Percentiles rank a stretch among this genome's conserved stretches.
Conservation (phyloP, 2,113 vertebrate species). For the Eublepharis macularius region DNA sequence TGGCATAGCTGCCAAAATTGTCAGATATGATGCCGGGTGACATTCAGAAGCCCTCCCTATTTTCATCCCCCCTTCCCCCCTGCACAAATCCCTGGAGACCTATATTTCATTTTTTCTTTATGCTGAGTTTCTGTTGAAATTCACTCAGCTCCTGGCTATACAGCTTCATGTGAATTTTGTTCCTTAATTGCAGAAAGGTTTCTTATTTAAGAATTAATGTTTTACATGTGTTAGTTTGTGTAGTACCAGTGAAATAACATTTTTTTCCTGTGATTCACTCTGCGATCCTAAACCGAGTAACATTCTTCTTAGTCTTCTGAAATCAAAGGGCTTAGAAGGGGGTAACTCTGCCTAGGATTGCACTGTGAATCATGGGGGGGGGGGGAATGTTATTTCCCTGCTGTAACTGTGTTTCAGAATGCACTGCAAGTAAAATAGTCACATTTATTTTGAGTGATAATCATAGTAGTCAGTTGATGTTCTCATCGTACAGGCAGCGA, state of each 20-base stretch:
- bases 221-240: conserved; percentile 9
- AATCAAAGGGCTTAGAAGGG: too few species aligned
- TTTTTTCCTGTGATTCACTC: not conserved
- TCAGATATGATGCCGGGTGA: not conserved
- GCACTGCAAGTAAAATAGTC: not conserved
- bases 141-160: conserved; percentile 1
- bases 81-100: conserved; percentile 11
- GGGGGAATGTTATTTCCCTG: too few species aligned
- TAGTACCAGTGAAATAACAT: conserved; percentile 10
- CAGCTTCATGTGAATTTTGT: conserved; percentile 1
- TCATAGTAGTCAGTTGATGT: conserved; percentile 7
- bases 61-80: not conserved
- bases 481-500: not conserved
- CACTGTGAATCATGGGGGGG: too few species aligned
- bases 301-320: too few species aligned
- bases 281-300: too few species aligned
- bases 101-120: not conserved
- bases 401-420: too few species aligned
- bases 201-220: not conserved
- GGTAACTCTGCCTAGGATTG: too few species aligned
- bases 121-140: conserved; percentile 1
- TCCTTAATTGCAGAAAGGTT: not conserved
- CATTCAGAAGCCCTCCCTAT: not conserved
- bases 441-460: not conserved
- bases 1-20: not conserved